Base-by-base conservation (phyloP, 2,888 invertebrate species). In the Disparrhopalites patrizii region DNA sequence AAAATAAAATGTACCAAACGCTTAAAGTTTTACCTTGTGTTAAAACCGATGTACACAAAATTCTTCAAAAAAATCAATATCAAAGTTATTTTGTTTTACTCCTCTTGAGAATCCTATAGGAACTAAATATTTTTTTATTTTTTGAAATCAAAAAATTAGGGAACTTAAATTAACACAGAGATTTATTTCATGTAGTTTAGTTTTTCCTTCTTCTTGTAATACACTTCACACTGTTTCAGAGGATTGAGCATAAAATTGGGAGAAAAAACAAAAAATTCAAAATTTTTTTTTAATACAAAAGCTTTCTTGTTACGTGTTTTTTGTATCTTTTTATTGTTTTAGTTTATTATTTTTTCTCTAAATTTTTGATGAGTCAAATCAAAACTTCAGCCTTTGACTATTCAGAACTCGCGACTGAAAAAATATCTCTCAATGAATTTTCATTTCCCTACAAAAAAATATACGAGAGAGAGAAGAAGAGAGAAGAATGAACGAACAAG, bases 351-450 rank as follows among this genome's bases (percentile, higher is more conserved):
- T 47, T 47, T 18, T 5, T 13, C 5, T 47, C 8, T 7, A 47
- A 15, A 47, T 47, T 47, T 13, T 47, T 7, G 18, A 47, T 52
- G 15, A 20, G 52, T 28, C 30, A 52, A 28, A 52, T n/a, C 15
- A 27, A 30, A 52, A 52, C 13, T 25, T 28, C 25, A 18, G 10
- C 52, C 25, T 28, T 52, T 52, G 28, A 13, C 52, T 52, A 52
- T 52, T 23, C 28, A 27, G 52, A 52, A 52, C n/a, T 52, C 52
- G 28, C 25, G 25, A 52, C 52, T 52, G 52, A 52, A n/a, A n/a
- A n/a, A n/a, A 43, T 43, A 43, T 43, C 20, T 18, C 43, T 43
- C 8, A 43, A 52, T 52, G 52, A 52, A 52, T 52, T 52, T 52
- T 52, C 52, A 52, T 52, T n/a, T n/a, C 52, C 25, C 52, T 13